phyloP scores from a whole-genome alignment of 2,113 vertebrate species.

The Channa argus region DNA sequence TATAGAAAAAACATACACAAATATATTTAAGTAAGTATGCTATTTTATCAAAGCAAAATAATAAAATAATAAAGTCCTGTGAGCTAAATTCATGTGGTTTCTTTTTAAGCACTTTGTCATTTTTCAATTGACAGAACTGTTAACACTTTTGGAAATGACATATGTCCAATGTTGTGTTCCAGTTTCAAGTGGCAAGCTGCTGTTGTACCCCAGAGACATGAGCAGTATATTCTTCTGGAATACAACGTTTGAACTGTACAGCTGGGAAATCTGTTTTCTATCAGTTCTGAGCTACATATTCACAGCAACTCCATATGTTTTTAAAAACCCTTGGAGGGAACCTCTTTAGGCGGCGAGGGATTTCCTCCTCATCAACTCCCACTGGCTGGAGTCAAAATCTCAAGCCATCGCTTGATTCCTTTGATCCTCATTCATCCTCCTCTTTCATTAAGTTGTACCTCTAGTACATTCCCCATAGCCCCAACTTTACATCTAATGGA shows the following conservation, averaged over 20 bases:
- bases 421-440: constrained; percentile 25
- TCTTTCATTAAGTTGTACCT: constrained; percentile 38
- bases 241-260: constrained; percentile 20
- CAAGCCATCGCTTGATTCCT: constrained; percentile 51
- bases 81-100: not conserved
- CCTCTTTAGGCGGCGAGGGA: constrained; percentile 62
- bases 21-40: not conserved
- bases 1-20: not conserved
- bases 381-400: constrained; percentile 41
- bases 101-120: constrained; percentile 1
- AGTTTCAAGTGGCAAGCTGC: constrained; percentile 16
- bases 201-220: not conserved
- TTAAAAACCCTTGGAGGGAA: constrained; percentile 53
- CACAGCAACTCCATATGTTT: constrained; percentile 47
- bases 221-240: not conserved
- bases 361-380: constrained; percentile 70
- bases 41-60: not conserved
- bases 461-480: constrained; percentile 8
- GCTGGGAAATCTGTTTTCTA: constrained; percentile 59
- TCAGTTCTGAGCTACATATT: constrained; percentile 47
- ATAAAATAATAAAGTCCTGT: not conserved
- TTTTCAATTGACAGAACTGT: not conserved
- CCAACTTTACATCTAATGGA: constrained; percentile 40
- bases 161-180: constrained; percentile 1
- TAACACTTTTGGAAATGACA: constrained; percentile 10